Evolutionary conservation across 2,888 invertebrate genomes (phyloP).

Genomic region (Stenotaenia linearis): DNA sequence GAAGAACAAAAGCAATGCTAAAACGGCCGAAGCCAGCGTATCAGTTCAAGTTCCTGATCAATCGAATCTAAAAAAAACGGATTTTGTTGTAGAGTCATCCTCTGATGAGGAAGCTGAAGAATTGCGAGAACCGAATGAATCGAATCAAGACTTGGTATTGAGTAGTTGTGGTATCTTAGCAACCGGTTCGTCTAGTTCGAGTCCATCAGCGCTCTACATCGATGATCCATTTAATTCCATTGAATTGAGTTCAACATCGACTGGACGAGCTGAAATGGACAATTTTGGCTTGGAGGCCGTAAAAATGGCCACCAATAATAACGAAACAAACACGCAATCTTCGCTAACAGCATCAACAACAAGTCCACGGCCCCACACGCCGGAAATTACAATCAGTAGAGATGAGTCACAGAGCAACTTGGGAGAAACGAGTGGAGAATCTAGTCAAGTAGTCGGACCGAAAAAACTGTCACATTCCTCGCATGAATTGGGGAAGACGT

Average conservation of each 20-base stretch:
- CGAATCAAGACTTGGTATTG: constrained; percentile 43
- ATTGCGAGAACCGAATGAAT: neutral
- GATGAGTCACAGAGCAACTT: constrained; percentile 28
- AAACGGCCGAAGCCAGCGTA: neutral
- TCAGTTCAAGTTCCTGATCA: neutral
- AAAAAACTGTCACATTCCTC: constrained; percentile 40
- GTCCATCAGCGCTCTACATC: neutral
- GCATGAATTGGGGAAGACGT: constrained; percentile 37
- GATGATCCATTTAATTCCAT: constrained; percentile 16
- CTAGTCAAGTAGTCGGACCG: constrained; percentile 7
- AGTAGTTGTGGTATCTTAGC: constrained; percentile 48
- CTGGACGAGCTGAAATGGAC: constrained; percentile 34
- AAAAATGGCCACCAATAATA: constrained; percentile 37
- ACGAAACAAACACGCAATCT: neutral
- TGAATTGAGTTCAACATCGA: neutral
- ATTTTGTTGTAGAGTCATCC: neutral
- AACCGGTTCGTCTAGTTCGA: constrained; percentile 41
- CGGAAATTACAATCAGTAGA: constrained; percentile 39
- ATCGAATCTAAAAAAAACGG: neutral
- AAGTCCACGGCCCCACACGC: constrained; percentile 33
- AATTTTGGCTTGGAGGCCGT: constrained; percentile 41
- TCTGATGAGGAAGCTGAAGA: constrained; percentile 12
- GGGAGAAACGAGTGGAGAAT: neutral
- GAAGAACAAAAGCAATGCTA: constrained; percentile 37
- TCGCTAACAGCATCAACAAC: neutral